Conservation (phyloP, 1,140 invertebrate species). For the Nymphalis io region DNA sequence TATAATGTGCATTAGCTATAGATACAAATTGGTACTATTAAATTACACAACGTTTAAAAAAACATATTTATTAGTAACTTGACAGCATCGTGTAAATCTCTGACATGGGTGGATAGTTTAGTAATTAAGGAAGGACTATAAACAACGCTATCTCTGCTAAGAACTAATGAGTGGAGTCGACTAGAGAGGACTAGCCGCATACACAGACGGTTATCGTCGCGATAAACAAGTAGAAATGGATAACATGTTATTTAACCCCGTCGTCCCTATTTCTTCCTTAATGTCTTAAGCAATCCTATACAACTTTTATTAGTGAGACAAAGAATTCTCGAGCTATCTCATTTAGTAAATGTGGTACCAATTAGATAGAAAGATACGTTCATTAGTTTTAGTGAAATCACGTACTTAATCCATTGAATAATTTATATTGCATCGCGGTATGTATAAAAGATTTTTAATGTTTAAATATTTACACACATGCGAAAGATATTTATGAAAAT, state of each 20-base stretch:
- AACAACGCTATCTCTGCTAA: constrained; percentile 60
- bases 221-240: constrained; percentile 75
- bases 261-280: constrained; percentile 60
- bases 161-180: constrained; percentile 65
- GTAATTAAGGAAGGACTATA: constrained; percentile 62
- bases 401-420: background rate
- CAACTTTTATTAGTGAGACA: constrained; percentile 58
- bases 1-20: background rate
- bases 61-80: constrained; percentile 42
- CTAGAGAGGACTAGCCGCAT: constrained; percentile 54
- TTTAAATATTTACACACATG: background rate
- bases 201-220: constrained; percentile 60
- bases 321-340: constrained; percentile 49
- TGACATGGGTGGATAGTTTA: constrained; percentile 52
- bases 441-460: background rate
- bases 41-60: background rate
- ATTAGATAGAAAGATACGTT: constrained; percentile 34
- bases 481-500: constrained; percentile 53
- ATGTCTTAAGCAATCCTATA: constrained; percentile 65
- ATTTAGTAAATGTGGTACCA: constrained; percentile 58
- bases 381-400: background rate
- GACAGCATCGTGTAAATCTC: constrained; percentile 54
- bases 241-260: constrained; percentile 60
- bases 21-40: background rate
- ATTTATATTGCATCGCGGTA: background rate